phyloP scores from a whole-genome alignment of 2,113 vertebrate species.

The Limanda limanda region DNA sequence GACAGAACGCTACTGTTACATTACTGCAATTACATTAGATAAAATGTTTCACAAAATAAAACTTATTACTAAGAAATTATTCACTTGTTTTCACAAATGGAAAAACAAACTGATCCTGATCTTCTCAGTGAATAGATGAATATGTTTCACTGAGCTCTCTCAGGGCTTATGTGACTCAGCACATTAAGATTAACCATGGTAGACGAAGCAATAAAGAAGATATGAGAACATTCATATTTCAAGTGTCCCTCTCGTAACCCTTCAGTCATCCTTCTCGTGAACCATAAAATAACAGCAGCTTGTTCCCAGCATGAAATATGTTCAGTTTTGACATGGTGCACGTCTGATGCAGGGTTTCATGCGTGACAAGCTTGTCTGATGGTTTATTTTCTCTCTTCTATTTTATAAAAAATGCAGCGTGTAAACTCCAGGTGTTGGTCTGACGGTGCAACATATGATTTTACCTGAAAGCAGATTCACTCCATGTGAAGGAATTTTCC shows the following conservation, averaged over 20 bases:
- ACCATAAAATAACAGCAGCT: background rate
- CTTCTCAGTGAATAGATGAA: background rate
- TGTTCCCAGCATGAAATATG: background rate
- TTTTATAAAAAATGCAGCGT: background rate
- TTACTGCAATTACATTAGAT: no score
- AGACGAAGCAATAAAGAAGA: background rate
- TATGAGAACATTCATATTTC: background rate
- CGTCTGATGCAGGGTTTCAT: background rate
- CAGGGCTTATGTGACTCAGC: background rate
- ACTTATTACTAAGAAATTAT: background rate
- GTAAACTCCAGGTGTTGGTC: constrained; percentile 1
- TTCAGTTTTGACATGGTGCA: background rate
- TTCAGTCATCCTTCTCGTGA: background rate
- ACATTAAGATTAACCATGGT: background rate
- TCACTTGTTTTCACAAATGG: background rate
- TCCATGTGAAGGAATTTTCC: background rate
- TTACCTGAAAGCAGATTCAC: background rate
- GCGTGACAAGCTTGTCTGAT: background rate
- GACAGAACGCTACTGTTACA: no score
- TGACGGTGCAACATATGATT: constrained; percentile 1
- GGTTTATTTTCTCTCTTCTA: background rate
- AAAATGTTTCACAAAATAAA: no score
- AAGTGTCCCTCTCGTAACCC: background rate
- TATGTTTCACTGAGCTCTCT: background rate
- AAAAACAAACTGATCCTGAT: background rate